Evolutionary conservation across 2,888 invertebrate species (phyloP), one percentile per base, ranked within the genome.

Genomic region (Rotaria sp.): DNA sequence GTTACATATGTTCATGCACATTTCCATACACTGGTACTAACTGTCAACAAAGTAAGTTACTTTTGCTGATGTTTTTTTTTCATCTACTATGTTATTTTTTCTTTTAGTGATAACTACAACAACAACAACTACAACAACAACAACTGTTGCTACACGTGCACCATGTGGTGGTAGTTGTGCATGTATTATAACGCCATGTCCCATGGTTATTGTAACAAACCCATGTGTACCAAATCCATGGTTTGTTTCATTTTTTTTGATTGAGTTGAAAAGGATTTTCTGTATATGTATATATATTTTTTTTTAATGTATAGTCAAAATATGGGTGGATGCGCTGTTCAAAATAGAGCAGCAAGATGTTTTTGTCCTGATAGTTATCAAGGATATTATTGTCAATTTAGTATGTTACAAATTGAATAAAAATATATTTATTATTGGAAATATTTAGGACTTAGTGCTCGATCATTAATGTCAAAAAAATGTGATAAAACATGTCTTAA

Each of bases 181-280:
- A 45, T 67, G 67, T 35, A n/a, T 45, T 80, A 24, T 45, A 26
- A n/a, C n/a, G 26, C 41, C 80, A 15, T 80, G 80, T 80, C 80
- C 80, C n/a, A n/a, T 15, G 11, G 15, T 45, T 26, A 45, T 80
- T n/a, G n/a, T 80, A 24, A 45, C 41, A 3, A 80, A 80, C 45
- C 80, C 80, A 45, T 80, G 80, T 45, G 0, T 15, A n/a, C 80
- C 80, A 80, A 80, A 45, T 80, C 80, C 80, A 80, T 80, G 80
- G 67, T 67, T 4, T 4, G 67, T 21, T 67, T 7, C n/a, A n/a
- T n/a, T 21, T 67, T 67, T 35, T 15, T 35, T 10, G 18, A 18
- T 67, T 35, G 18, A 5, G 5, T 21, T 7, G 8, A 30, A 59
- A 30, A 26, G 2, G 13, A n/a, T 18, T 5, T 4, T 24, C 24